Evolutionary conservation across 2,888 invertebrate species (phyloP).

Genomic region (Cryptocephalus primarius): DNA sequence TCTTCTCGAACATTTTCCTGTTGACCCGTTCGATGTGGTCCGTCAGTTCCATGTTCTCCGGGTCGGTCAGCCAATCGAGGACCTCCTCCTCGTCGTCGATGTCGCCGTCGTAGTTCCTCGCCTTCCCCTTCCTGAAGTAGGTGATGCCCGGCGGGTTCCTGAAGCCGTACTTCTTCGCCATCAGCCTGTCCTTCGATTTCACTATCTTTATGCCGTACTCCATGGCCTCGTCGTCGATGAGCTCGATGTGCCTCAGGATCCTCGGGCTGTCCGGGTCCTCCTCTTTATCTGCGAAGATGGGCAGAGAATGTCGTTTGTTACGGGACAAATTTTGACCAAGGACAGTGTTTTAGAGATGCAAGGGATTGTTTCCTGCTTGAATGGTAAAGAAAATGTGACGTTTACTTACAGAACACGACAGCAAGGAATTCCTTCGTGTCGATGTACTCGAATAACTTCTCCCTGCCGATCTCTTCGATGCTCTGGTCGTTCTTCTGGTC

Average conservation of each 20-base stretch:
- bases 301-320: too few species aligned
- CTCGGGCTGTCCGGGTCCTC: constrained; percentile 71
- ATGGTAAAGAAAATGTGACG: too few species aligned
- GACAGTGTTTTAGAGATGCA: too few species aligned
- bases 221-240: constrained; percentile 84
- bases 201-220: constrained; percentile 88
- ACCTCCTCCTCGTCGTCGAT: constrained; percentile 84
- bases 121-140: constrained; percentile 81
- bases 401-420: constrained; percentile 77
- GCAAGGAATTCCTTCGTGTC: constrained; percentile 85
- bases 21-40: constrained; percentile 89
- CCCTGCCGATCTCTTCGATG: constrained; percentile 80
- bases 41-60: constrained; percentile 87
- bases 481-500: constrained; percentile 86
- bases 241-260: constrained; percentile 73
- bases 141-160: constrained; percentile 84
- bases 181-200: constrained; percentile 75
- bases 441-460: constrained; percentile 71
- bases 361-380: too few species aligned
- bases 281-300: constrained; percentile 52
- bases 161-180: constrained; percentile 90
- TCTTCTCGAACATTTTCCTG: constrained; percentile 86
- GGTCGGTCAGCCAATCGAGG: constrained; percentile 85
- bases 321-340: too few species aligned
- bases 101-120: constrained; percentile 86